Evolutionary conservation across 53 echinoderm and acorn worm species (phyloP), one percentile per base, ranked within the genome.

Genomic region (Paracentrotus lividus): DNA sequence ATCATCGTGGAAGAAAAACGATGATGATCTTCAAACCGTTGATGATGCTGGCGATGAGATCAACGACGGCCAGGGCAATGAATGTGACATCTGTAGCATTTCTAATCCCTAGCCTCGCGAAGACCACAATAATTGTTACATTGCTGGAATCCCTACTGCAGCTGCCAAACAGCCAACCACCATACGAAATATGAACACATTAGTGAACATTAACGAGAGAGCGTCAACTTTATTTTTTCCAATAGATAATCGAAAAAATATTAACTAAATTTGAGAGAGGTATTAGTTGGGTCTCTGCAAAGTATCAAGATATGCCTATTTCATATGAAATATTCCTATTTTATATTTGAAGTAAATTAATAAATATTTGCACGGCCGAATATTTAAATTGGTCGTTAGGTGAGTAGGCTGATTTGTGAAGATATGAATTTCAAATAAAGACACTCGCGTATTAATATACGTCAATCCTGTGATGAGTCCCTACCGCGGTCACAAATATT

Each of bases 1-100:
- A n/a, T 90, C 90, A 42, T 90, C 31, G 90, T 90, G 90, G n/a
- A 90, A 64, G 49, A 90, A 90, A 4, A n/a, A 90, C 90, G 44
- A 66, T 43, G n/a, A 26, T 45, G 90, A 90, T 90, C 49, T 90
- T 90, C 67, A 45, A 27, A 9, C 65, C 68, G 67, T 66, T 90
- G 90, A 90, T 66, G 43, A 90, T 6, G 47, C 90, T 90, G 24
- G 65, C 90, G 42, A 90, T 45, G 44, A 90, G 90, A 66, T 90
- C 90, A 68, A 90, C 90, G 6, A 90, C 44, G 49, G 90, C 90
- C 4, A 90, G 90, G 26, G 90, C 65, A 18, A 90, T 90, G 67
- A 90, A 64, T 3, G 90, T 53, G 65, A 90, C 26, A 33, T 90
- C 90, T 21, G 90, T 90, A 43, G 90, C 90, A 66, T 90, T 90